A percentile compares a stretch with the other conserved stretches of the same genome.
Evolutionary conservation across 2,797 vertebrate genomes (phyloP).

Genomic region (Coregonus sp.): DNA sequence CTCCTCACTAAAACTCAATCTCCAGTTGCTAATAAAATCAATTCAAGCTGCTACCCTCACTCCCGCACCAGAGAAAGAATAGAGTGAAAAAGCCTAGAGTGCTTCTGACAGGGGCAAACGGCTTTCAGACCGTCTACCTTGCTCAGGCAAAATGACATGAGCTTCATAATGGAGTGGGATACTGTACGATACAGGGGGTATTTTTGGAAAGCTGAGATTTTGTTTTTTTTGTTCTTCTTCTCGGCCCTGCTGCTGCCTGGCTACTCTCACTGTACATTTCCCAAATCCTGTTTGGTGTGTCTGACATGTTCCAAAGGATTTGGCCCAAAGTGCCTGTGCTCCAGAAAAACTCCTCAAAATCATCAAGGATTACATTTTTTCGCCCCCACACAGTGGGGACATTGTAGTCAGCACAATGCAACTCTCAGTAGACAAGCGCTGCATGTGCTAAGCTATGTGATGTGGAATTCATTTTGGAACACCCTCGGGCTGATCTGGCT

Average conservation of each 20-base stretch:
- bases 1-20: constrained; percentile 46
- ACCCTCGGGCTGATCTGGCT: background rate
- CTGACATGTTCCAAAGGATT: constrained; percentile 50
- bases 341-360: constrained; percentile 38
- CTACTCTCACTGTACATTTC: constrained; percentile 42
- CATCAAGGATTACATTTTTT: constrained; percentile 46
- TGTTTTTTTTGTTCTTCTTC: constrained; percentile 30
- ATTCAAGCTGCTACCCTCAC: constrained; percentile 9
- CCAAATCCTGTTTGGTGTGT: constrained; percentile 54
- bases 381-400: constrained; percentile 23
- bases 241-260: background rate
- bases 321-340: constrained; percentile 34
- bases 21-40: constrained; percentile 54
- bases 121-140: constrained; percentile 45
- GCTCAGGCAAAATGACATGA: constrained; percentile 41
- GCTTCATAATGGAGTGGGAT: constrained; percentile 35
- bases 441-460: constrained; percentile 26
- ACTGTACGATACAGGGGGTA: constrained; percentile 13
- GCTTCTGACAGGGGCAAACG: constrained; percentile 33
- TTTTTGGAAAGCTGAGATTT: constrained; percentile 42
- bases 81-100: constrained; percentile 18
- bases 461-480: constrained; percentile 9
- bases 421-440: constrained; percentile 8
- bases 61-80: constrained; percentile 16
- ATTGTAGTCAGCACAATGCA: constrained; percentile 31